A percentile compares a stretch with the other conserved stretches of the same genome.
Evolutionary conservation across 2,888 invertebrate species (phyloP).

Genomic region (Helobdella robusta): DNA sequence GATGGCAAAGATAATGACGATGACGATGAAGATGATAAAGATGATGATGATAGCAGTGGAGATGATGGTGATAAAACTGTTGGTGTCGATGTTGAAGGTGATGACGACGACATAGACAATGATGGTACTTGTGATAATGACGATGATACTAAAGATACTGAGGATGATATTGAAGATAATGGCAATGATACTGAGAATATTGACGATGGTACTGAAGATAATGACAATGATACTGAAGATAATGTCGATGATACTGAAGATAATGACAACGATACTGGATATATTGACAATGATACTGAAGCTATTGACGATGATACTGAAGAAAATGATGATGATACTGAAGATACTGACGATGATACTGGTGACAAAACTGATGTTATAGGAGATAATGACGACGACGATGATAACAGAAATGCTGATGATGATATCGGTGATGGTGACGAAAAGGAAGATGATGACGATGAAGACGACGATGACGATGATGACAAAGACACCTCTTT

Average conservation of each 20-base stretch:
- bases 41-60: background rate
- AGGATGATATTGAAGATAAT: slow-evolving; percentile 19
- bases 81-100: slow-evolving; percentile 9
- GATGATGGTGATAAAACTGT: slow-evolving; percentile 6
- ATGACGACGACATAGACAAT: slow-evolving; percentile 11
- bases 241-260: slow-evolving; percentile 24
- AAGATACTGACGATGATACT: slow-evolving; percentile 6
- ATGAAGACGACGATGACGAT: too few species aligned
- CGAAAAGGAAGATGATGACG: background rate
- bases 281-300: slow-evolving; percentile 13
- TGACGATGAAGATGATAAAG: background rate
- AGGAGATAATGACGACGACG: slow-evolving; percentile 25
- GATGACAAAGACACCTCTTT: too few species aligned
- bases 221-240: slow-evolving; percentile 17
- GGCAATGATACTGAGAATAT: background rate
- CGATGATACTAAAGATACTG: slow-evolving; percentile 6
- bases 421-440: slow-evolving; percentile 7
- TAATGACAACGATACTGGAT: slow-evolving; percentile 24
- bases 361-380: slow-evolving; percentile 1
- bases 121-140: slow-evolving; percentile 8
- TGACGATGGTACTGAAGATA: too few species aligned
- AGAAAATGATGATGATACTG: slow-evolving; percentile 12
- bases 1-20: background rate
- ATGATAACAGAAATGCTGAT: slow-evolving; percentile 20
- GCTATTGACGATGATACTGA: slow-evolving; percentile 7